phyloP scores from a whole-genome alignment of 1,140 invertebrate genomes.

The Triops longicaudatus region DNA sequence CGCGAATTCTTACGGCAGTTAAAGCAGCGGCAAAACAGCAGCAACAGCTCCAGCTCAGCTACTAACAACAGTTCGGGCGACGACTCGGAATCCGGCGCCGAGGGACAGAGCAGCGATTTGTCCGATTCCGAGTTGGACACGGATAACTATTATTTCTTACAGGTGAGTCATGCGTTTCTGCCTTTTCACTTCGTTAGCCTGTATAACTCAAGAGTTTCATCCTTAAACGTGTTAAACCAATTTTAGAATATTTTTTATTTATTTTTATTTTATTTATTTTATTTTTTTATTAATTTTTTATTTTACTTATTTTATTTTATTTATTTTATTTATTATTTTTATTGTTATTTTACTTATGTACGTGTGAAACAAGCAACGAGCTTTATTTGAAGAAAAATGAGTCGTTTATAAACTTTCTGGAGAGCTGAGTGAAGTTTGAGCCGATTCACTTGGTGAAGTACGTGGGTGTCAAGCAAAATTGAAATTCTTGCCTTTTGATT shows the following conservation, averaged over 20 bases:
- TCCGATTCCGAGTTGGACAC: constrained; percentile 77
- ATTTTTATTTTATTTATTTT: too few species aligned
- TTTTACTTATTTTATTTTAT: too few species aligned
- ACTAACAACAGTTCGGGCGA: constrained; percentile 27
- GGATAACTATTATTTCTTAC: constrained; percentile 81
- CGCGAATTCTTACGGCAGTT: constrained; percentile 37
- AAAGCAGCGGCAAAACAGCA: constrained; percentile 28
- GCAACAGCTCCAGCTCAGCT: constrained; percentile 29
- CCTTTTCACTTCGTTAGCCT: too few species aligned
- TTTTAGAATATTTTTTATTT: too few species aligned
- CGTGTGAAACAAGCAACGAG: too few species aligned
- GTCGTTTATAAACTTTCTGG: too few species aligned
- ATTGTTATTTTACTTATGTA: too few species aligned
- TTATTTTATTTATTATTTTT: too few species aligned
- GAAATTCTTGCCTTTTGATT: not conserved
- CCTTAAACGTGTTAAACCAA: too few species aligned
- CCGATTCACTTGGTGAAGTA: not conserved
- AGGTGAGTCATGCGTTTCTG: constrained; percentile 38
- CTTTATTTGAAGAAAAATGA: too few species aligned
- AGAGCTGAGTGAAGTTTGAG: not conserved
- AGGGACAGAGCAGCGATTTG: constrained; percentile 60
- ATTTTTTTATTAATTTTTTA: too few species aligned
- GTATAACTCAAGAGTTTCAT: too few species aligned
- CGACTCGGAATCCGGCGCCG: constrained; percentile 35
- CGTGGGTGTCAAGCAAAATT: not conserved